These are phyloP conservation scores for Drosophila yakuba DNA, from an alignment of 1,140 invertebrate species.

Conservation along the genomic window DNA sequence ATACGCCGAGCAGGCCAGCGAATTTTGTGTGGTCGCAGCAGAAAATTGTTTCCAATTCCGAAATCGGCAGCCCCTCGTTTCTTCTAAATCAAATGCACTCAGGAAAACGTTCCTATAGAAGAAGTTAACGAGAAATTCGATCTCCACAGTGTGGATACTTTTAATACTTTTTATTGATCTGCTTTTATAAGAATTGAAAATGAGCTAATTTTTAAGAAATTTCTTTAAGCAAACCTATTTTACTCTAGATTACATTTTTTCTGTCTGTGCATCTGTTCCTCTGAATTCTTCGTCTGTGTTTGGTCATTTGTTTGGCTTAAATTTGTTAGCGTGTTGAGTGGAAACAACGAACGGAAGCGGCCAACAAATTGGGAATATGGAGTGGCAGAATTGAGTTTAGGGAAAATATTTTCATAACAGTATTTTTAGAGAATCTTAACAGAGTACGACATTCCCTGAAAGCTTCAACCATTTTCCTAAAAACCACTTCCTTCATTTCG, in stretches of 20 bases:
- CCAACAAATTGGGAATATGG: slow-evolving; percentile 46
- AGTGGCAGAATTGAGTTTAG: slow-evolving; percentile 28
- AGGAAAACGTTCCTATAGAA: background rate
- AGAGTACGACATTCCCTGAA: slow-evolving; percentile 20
- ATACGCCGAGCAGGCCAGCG: slow-evolving; percentile 38
- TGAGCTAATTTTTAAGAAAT: too few relatives aligned
- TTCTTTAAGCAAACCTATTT: too few relatives aligned
- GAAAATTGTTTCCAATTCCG: slow-evolving; percentile 1
- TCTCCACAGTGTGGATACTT: too few relatives aligned
- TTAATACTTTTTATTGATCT: too few relatives aligned
- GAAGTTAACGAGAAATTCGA: too few relatives aligned
- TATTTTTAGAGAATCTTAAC: slow-evolving; percentile 34
- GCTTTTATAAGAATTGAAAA: too few relatives aligned
- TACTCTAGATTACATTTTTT: background rate
- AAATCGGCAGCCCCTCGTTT: background rate
- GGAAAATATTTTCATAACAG: slow-evolving; percentile 22
- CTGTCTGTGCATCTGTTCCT: slow-evolving; percentile 5
- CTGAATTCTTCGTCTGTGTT: slow-evolving; percentile 54
- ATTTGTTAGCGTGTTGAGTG: slow-evolving; percentile 43
- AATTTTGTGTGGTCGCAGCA: slow-evolving; percentile 53
- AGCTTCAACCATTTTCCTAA: background rate
- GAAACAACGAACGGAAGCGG: slow-evolving; percentile 68
- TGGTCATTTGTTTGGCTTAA: slow-evolving; percentile 74
- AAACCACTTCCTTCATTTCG: slow-evolving; percentile 1
- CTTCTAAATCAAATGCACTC: background rate